A percentile compares a stretch with the other conserved stretches of the same genome.
phyloP scores from a whole-genome alignment of 1,140 invertebrate species.

The Ceratitis capitata region DNA sequence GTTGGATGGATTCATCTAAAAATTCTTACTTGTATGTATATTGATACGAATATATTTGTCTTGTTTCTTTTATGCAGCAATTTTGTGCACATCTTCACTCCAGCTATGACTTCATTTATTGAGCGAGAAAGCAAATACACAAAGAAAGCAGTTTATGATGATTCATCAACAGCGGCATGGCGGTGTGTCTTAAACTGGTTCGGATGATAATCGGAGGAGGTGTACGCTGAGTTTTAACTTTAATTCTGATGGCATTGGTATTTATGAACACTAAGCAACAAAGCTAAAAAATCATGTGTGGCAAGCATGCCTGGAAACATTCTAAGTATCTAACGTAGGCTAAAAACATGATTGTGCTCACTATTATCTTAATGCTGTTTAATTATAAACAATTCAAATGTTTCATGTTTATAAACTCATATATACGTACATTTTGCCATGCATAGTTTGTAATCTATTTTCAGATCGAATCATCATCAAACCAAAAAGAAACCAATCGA shows the following conservation, averaged over 20 bases:
- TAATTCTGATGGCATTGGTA: constrained; percentile 27
- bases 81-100: not conserved
- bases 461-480: constrained; percentile 16
- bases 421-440: constrained; percentile 3
- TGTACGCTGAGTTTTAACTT: constrained; percentile 27
- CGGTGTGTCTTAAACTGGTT: not conserved
- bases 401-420: not conserved
- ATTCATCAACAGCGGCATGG: not conserved
- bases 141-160: not conserved
- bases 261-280: constrained; percentile 31
- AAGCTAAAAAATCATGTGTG: constrained; percentile 33
- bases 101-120: not conserved
- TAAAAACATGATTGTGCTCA: constrained; percentile 31
- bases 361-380: not conserved
- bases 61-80: not conserved
- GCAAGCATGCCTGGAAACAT: not conserved
- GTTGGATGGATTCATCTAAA: too few relatives aligned
- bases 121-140: not conserved
- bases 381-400: not conserved
- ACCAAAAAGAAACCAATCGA: constrained; percentile 37
- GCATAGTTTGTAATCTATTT: constrained; percentile 30
- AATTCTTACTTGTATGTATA: too few relatives aligned
- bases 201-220: not conserved
- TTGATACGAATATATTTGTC: not conserved
- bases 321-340: constrained; percentile 30